Conservation (phyloP, 2,888 invertebrate species). For the Spisula subtruncata region DNA sequence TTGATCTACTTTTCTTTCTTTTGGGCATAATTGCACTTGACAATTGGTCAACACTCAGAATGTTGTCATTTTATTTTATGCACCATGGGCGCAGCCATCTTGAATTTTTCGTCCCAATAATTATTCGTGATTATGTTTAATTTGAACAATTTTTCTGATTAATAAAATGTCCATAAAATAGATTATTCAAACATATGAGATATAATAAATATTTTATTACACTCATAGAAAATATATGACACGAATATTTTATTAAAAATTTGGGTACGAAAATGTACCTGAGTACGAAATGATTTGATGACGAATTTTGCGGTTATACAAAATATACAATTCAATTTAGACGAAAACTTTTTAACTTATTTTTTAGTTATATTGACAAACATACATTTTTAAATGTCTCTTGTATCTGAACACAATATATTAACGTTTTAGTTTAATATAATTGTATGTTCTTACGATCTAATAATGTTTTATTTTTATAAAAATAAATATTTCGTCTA, state of each 20-base stretch:
- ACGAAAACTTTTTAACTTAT: neutral
- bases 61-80: neutral
- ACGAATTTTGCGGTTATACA: neutral
- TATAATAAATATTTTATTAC: too few relatives aligned
- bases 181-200: too few relatives aligned
- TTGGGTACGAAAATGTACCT: too few relatives aligned
- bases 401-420: neutral
- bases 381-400: neutral
- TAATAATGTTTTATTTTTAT: too few relatives aligned
- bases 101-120: conserved; percentile 24
- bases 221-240: too few relatives aligned
- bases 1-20: conserved; percentile 50
- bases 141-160: too few relatives aligned
- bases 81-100: conserved; percentile 56
- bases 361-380: neutral
- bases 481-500: neutral
- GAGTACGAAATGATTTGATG: neutral
- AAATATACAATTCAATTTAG: neutral
- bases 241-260: neutral
- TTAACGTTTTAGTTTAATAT: neutral
- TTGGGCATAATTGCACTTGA: conserved; percentile 26
- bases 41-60: neutral
- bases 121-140: neutral
- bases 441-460: too few relatives aligned
- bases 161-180: too few relatives aligned